Base-by-base conservation (phyloP, 2,797 vertebrate genomes). In the Pseudochirops corinnae region DNA sequence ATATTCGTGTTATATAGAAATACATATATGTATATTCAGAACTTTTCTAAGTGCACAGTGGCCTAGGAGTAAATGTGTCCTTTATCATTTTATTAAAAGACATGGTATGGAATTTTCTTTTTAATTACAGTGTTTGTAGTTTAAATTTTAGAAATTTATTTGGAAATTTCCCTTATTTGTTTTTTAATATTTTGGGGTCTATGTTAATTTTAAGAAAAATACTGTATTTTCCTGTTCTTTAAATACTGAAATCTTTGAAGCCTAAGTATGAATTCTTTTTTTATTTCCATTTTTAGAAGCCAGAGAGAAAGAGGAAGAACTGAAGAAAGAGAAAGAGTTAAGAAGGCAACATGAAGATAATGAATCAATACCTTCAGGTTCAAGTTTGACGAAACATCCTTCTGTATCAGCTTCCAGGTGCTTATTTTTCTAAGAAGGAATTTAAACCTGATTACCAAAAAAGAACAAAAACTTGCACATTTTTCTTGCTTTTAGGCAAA, bases 301-400 rank as follows among this genome's bases (percentile, higher is more conserved):
- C 90, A 98, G 99, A 95, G 98, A 99, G 97, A 99, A 97, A 98
- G 99, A 99, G 91, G 99, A 98, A 56, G 98, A 98, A 95, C 98
- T 98, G 96, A 98, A 90, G 97, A 97, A 98, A 97, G 98, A 97
- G 94, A 98, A 98, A 93, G 98, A 98, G 82, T 94, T 97, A 39
- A 98, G 74, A 97, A 97, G 93, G 94, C 97, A 95, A 33, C 94
- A 1, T 16, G 97, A 96, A 98, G 98, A 97, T 98, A 98, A 39
- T 95, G 97, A 95, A 96, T 98, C 97, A 24, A 97, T 93, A 92
- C 10, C 98, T 55, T 98, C 99, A 95, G 93, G 91, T 55, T 98
- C 98, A 5, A 93, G 90, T 94, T 92, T 97, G 57, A 95, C 4
- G 97, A 91, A 97, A 95, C 95, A 97, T 96, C 21, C 96, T 55